Evolutionary conservation across 2,113 vertebrate species (phyloP).

Genomic region (Butorides virescens): DNA sequence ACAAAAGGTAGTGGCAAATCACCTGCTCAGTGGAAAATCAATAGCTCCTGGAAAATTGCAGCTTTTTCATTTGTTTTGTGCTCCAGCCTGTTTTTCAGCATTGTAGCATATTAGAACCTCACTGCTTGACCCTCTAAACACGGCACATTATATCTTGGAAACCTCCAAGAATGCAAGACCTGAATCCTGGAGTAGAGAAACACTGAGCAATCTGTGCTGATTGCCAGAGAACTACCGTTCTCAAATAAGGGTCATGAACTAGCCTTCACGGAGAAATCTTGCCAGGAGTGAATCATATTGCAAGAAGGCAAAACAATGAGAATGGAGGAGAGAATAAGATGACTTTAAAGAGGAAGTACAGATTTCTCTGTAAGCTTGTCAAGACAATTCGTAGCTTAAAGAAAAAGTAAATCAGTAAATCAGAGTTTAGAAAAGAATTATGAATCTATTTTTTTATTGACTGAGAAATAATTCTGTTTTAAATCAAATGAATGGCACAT

Average conservation of each 20-base stretch:
- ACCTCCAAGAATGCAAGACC: background rate
- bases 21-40: background rate
- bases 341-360: background rate
- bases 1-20: background rate
- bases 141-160: background rate
- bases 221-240: background rate
- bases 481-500: background rate
- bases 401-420: background rate
- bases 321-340: background rate
- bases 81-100: background rate
- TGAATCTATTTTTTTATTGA: background rate
- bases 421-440: background rate
- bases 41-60: background rate
- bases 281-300: background rate
- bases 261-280: background rate
- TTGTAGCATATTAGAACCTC: background rate
- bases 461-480: background rate
- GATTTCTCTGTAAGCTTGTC: background rate
- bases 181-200: background rate
- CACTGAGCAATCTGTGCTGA: background rate
- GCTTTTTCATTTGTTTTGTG: background rate
- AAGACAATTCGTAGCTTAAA: background rate
- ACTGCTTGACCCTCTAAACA: background rate
- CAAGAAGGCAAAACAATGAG: background rate
- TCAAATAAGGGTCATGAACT: background rate